Evolutionary conservation across 2,113 vertebrate species (phyloP).

Genomic region (Macquaria ambigua): DNA sequence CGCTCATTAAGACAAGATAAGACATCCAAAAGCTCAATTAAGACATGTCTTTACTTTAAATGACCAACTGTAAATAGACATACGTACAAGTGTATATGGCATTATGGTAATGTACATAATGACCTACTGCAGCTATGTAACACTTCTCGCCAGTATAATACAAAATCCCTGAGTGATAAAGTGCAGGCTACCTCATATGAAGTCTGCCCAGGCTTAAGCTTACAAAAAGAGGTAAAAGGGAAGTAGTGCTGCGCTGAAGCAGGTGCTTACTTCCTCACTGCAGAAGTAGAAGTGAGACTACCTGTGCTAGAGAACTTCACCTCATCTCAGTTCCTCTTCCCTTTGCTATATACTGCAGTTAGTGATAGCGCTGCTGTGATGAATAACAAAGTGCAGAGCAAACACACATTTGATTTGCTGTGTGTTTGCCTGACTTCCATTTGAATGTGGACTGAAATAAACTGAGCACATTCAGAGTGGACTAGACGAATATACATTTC

Average conservation of each 20-base stretch:
- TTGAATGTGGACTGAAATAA: neutral
- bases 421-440: neutral
- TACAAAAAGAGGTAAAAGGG: neutral
- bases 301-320: conserved; percentile 5
- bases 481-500: neutral
- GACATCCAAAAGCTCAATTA: neutral
- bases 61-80: neutral
- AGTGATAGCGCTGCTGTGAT: neutral
- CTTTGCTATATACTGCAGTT: neutral
- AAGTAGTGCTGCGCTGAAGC: neutral
- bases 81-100: neutral
- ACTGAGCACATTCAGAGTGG: neutral
- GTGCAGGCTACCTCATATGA: neutral
- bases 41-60: no score
- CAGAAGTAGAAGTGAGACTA: conserved; percentile 5
- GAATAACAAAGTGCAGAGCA: neutral
- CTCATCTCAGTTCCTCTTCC: conserved; percentile 52
- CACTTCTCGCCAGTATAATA: neutral
- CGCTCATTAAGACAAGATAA: conserved; percentile 25
- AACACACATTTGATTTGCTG: neutral
- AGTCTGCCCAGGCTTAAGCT: neutral
- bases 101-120: neutral
- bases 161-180: neutral
- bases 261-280: conserved; percentile 28
- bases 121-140: neutral